Evolutionary conservation across 64 coral and sea anemone genomes (phyloP).

Genomic region (Montipora capricornis): DNA sequence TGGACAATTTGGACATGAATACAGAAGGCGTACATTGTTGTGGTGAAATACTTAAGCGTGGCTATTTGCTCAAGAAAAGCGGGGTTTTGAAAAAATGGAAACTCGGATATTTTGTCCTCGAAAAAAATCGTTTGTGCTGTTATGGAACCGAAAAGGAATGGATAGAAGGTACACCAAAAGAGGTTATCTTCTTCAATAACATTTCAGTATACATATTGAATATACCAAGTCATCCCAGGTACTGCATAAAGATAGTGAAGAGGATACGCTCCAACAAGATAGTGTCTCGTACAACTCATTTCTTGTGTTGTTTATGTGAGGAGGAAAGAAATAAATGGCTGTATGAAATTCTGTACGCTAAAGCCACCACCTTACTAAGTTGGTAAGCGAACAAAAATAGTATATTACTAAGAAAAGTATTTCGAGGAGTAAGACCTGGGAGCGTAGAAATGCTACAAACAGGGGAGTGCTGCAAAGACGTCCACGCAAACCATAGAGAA

Average conservation of each 20-base stretch:
- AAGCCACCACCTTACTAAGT: slow-evolving; percentile 46
- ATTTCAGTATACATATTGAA: slow-evolving; percentile 88
- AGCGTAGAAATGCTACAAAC: background rate
- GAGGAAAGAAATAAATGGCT: slow-evolving; percentile 87
- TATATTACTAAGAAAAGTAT: slow-evolving; percentile 39
- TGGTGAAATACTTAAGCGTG: slow-evolving; percentile 47
- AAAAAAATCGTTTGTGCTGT: slow-evolving; percentile 89
- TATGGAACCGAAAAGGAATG: slow-evolving; percentile 78
- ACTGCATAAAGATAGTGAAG: slow-evolving; percentile 86
- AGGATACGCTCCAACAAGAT: slow-evolving; percentile 18
- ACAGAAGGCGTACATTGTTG: background rate
- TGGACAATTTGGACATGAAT: background rate
- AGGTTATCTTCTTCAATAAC: slow-evolving; percentile 91
- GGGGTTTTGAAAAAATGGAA: slow-evolving; percentile 90
- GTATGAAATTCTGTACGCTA: slow-evolving; percentile 81
- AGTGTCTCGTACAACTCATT: slow-evolving; percentile 40
- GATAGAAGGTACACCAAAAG: slow-evolving; percentile 56
- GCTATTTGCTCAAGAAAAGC: slow-evolving; percentile 89
- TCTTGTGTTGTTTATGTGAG: slow-evolving; percentile 68
- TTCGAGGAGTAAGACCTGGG: background rate
- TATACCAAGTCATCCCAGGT: slow-evolving; percentile 56
- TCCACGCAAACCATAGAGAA: background rate
- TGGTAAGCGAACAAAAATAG: slow-evolving; percentile 47
- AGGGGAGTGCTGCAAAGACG: background rate
- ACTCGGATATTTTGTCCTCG: slow-evolving; percentile 85